Conservation (phyloP, 2,113 vertebrate genomes). For the Microtus richardsoni region DNA sequence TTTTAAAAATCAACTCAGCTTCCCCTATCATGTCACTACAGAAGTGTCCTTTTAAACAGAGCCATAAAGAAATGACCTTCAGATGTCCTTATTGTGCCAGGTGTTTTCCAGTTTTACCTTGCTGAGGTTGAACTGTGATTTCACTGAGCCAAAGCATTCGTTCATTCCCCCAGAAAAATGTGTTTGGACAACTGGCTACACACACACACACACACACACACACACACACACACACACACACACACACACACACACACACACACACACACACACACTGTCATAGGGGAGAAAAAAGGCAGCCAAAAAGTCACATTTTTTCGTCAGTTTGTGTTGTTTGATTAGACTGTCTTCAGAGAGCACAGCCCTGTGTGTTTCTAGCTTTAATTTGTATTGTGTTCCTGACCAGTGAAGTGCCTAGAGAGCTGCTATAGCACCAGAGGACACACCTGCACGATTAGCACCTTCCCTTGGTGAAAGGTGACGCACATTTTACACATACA, state of each 20-base stretch:
- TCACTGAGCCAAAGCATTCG: constrained; percentile 86
- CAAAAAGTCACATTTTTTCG: constrained; percentile 86
- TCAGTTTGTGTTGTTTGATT: constrained; percentile 81
- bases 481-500: constrained; percentile 74
- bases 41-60: constrained; percentile 86
- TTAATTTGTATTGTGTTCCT: constrained; percentile 87
- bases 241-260: too few species aligned
- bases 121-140: constrained; percentile 81
- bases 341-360: constrained; percentile 85
- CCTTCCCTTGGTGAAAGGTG: constrained; percentile 74
- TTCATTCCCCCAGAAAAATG: constrained; percentile 80
- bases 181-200: constrained; percentile 74
- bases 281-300: constrained; percentile 83
- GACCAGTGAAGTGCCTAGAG: constrained; percentile 89
- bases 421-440: constrained; percentile 82
- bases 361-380: constrained; percentile 87
- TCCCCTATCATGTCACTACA: constrained; percentile 82
- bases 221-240: too few species aligned
- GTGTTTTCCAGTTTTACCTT: constrained; percentile 81
- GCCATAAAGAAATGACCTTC: constrained; percentile 86
- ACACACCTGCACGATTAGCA: constrained; percentile 79
- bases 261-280: constrained; percentile 40
- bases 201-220: too few species aligned
- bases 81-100: constrained; percentile 87
- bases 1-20: constrained; percentile 73